These are phyloP conservation scores for Babylonia areolata DNA, from an alignment of 1,140 invertebrate species.

Conservation along the genomic window DNA sequence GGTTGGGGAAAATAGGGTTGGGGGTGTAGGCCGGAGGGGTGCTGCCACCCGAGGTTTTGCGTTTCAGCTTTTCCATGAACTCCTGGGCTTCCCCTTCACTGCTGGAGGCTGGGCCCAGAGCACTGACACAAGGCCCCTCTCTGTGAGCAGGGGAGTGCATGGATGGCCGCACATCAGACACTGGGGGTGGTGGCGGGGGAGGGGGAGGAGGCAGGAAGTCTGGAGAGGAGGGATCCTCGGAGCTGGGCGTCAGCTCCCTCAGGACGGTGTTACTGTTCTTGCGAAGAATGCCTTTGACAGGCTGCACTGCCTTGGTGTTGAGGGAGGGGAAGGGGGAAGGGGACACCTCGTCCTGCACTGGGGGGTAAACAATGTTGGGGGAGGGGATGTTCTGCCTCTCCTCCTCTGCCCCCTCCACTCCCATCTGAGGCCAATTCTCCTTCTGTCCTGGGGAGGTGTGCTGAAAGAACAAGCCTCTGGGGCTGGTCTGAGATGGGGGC, in stretches of 20 bases:
- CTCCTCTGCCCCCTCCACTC: not conserved
- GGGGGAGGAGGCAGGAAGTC: conserved; percentile 41
- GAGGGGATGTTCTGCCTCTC: not conserved
- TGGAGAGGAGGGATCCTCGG: conserved; percentile 34
- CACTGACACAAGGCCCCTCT: not conserved
- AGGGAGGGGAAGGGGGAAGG: conserved; percentile 7
- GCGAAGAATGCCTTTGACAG: conserved; percentile 54
- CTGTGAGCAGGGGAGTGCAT: not conserved
- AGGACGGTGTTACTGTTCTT: conserved; percentile 52
- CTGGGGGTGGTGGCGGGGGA: conserved; percentile 36
- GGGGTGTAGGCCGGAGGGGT: conserved; percentile 41
- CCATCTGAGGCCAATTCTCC: conserved; percentile 47
- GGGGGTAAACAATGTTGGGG: conserved; percentile 30
- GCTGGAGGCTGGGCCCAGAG: not conserved
- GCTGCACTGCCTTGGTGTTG: not conserved
- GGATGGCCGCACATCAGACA: not conserved
- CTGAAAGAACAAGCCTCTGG: conserved; percentile 27
- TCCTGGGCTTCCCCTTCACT: conserved; percentile 59
- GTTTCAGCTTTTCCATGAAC: conserved; percentile 64
- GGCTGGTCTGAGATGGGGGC: conserved; percentile 36
- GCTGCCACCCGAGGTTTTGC: conserved; percentile 53
- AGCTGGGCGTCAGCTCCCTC: conserved; percentile 50
- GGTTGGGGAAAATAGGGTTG: conserved; percentile 51
- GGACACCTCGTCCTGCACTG: conserved; percentile 19
- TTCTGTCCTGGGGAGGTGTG: conserved; percentile 46